These are phyloP conservation scores for Pammene fasciana DNA, from an alignment of 2,888 invertebrate genomes.

Conservation along the genomic window DNA sequence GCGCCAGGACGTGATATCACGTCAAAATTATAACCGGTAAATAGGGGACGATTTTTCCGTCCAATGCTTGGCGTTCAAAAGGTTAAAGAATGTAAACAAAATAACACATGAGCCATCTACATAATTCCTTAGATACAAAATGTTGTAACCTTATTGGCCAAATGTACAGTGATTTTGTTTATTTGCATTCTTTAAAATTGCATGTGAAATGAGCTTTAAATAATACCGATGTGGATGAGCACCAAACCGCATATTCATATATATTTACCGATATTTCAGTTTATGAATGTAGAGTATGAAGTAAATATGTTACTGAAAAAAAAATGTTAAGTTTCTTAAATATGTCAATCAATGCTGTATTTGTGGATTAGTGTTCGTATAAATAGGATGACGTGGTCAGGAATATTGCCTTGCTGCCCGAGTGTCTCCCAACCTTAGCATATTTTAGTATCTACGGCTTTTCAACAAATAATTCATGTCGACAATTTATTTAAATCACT, in stretches of 20 bases:
- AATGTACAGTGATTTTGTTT: too few species aligned
- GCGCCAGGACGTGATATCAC: too few species aligned
- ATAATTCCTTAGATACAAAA: too few species aligned
- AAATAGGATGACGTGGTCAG: not conserved
- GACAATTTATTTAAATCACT: constrained; percentile 46
- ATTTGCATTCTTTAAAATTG: too few species aligned
- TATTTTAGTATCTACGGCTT: constrained; percentile 30
- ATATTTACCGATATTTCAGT: not conserved
- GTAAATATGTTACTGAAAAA: not conserved
- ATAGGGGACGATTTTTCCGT: too few species aligned
- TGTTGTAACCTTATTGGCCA: too few species aligned
- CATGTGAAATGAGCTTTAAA: not conserved
- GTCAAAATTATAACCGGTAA: too few species aligned
- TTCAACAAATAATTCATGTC: not conserved
- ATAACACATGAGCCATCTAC: too few species aligned
- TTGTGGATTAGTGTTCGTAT: not conserved
- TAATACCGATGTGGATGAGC: not conserved
- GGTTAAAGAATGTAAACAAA: too few species aligned
- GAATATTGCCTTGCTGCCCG: constrained; percentile 7
- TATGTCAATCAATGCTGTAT: not conserved
- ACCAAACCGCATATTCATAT: not conserved
- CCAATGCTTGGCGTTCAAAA: too few species aligned
- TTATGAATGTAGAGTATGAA: not conserved
- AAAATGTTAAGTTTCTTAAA: not conserved
- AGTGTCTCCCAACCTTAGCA: constrained; percentile 15